Percentiles rank a stretch among this genome's conserved stretches.
Evolutionary conservation across 2,113 vertebrate genomes (phyloP).

Genomic region (Nibea albiflora): DNA sequence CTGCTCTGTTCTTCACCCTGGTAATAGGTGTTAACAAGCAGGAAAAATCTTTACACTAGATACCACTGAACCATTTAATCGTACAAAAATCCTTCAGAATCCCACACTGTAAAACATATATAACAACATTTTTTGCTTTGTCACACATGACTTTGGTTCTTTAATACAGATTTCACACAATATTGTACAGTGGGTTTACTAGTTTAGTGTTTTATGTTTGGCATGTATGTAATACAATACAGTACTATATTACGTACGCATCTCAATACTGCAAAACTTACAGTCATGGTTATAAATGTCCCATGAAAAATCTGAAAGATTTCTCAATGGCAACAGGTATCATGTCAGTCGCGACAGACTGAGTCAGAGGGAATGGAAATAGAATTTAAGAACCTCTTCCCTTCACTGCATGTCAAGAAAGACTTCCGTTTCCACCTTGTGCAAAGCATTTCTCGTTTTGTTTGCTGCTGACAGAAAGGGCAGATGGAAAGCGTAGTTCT

Average conservation of each 20-base stretch:
- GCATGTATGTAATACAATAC: not conserved
- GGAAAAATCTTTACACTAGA: not conserved
- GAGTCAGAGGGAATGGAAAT: slow-evolving; percentile 6
- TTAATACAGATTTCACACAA: not conserved
- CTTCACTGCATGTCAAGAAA: not conserved
- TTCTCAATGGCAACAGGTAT: not conserved
- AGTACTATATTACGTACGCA: not conserved
- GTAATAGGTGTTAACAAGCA: slow-evolving; percentile 29
- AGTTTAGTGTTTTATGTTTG: not conserved
- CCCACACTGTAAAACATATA: not conserved
- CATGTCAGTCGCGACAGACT: not conserved
- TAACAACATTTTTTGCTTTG: not conserved
- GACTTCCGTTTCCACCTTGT: slow-evolving; percentile 43
- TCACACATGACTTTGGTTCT: not conserved
- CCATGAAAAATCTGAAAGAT: not conserved
- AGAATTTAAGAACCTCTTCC: not conserved
- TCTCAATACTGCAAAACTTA: not conserved
- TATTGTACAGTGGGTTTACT: not conserved
- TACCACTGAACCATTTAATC: not conserved
- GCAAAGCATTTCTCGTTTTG: slow-evolving; percentile 42
- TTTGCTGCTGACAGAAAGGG: slow-evolving; percentile 67
- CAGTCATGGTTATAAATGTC: not conserved
- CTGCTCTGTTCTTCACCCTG: slow-evolving; percentile 93
- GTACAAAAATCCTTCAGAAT: not conserved
- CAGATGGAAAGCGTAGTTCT: slow-evolving; percentile 73